Evolutionary conservation across 2,888 invertebrate genomes (phyloP), one percentile per base, ranked within the genome.

Genomic region (Tanytarsus gracilentus): DNA sequence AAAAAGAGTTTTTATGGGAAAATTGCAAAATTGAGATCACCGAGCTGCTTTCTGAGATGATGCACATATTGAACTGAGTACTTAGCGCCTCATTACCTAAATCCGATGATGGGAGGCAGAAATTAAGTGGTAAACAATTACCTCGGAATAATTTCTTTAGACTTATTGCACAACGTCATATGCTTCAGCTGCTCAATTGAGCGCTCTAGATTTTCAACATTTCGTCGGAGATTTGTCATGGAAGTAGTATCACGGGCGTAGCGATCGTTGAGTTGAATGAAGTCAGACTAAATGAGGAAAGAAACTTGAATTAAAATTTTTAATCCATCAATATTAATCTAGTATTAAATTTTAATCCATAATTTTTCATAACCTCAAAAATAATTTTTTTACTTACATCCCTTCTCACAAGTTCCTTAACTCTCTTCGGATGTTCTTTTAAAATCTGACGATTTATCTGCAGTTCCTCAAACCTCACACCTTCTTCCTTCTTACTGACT

Each of bases 201-300:
- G 26, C 64, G 63, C 61, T 71, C 72, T 39, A 74, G 64, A 1
- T 68, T 64, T 53, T 72, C 70, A 3, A 71, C 62, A 27, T 70
- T 66, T 44, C 64, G 61, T 52, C 70, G 70, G 3, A 73, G 65
- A 2, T 69, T 65, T 39, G 67, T 48, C 73, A 74, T 74, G 62
- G 70, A 70, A n/a, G 65, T 63, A 1, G 74, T 73, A 63, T 73
- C 72, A 0, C 73, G 68, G 6, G 70, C 67, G 63, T 72, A 74
- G 5, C 71, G 70, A 51, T 68, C 66, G 9, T 68, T 62, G 51
- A 68, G 62, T 48, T 63, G 44, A 40, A 62, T 53, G 58, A 64
- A 63, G 62, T 63, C 66, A 58, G 64, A 63, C 64, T 63, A 59
- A 8, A 25, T 23, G 25, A 1, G 6, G 9, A 39, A 49, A 18